Evolutionary conservation across 2,888 invertebrate species (phyloP), one percentile per base, ranked within the genome.

Genomic region (Cantharis flavilabris): DNA sequence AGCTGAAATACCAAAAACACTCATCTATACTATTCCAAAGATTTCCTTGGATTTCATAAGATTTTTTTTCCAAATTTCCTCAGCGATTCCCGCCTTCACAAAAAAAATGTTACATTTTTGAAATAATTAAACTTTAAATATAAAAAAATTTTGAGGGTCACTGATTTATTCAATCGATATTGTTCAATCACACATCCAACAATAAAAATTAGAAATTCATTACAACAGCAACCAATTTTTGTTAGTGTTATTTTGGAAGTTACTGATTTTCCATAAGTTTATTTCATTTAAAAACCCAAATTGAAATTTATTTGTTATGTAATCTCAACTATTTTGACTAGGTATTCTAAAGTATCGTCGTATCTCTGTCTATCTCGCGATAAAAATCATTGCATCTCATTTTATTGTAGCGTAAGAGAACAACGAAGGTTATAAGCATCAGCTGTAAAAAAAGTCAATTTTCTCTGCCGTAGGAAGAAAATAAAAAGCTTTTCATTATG

Each of bases 401-500:
- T 26, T 62, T 62, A 62, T 49, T 18, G 33, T 5, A 49, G 28
- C 28, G 20, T 69, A 23, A 20, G 9, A n/a, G 11, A 10, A 13
- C 49, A 49, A n/a, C n/a, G n/a, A 49, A 49, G 49, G 49, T 49
- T 67, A 67, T 9, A 67, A 67, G 23, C 13, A 67, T 67, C 65
- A 67, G 65, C 65, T 67, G 65, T 67, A 67, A 23, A 65, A n/a
- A 65, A 23, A 13, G 13, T 9, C 10, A 26, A 64, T 23, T 67
- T 67, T 23, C 26, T 26, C 13, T n/a, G 13, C 20, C 13, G 20
- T 3, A n/a, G 9, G 11, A 30, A 33, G 49, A 70, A 62, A 49
- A 70, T 30, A 18, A 62, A 75, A 72, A 79, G 72, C n/a, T 30
- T 26, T 75, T 70, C 82, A 92, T 87, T 85, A 95, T 96, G 95